Evolutionary conservation across 35 echinoderm and acorn worm species (phyloP).

Genomic region (Lytechinus pictus): DNA sequence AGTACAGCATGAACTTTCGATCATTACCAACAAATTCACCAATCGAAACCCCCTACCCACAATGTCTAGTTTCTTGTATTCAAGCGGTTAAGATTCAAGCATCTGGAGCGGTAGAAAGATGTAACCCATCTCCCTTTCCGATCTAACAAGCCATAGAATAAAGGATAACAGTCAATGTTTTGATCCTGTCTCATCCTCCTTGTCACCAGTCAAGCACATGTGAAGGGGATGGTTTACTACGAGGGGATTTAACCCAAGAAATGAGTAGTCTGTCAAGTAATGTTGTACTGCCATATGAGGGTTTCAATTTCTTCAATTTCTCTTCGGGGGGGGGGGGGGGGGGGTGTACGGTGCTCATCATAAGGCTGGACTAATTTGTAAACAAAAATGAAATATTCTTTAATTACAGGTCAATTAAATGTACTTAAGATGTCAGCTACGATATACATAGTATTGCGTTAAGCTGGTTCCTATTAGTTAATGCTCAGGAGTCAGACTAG

Average conservation of each 20-base stretch:
- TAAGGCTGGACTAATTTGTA: not conserved
- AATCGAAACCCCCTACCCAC: too few relatives aligned
- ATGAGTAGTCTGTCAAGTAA: not conserved
- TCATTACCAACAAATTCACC: too few relatives aligned
- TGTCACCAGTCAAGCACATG: constrained; percentile 1
- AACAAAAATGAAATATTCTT: not conserved
- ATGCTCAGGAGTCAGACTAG: too few relatives aligned
- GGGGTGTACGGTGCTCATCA: not conserved
- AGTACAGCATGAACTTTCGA: too few relatives aligned
- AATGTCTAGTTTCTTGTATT: not conserved
- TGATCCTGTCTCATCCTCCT: not conserved
- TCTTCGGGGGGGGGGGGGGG: not conserved
- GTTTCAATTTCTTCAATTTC: not conserved
- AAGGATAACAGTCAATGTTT: constrained; percentile 5
- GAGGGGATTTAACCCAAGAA: not conserved
- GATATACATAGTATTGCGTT: too few relatives aligned
- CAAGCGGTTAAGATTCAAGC: not conserved
- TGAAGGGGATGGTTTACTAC: not conserved
- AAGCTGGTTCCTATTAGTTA: too few relatives aligned
- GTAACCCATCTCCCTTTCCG: constrained; percentile 8
- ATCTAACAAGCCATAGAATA: not conserved
- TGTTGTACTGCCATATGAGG: not conserved
- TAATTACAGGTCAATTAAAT: too few relatives aligned
- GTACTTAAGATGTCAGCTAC: too few relatives aligned
- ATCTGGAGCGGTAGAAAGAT: not conserved